Evolutionary conservation across 2,113 vertebrate species (phyloP), one percentile per base, ranked within the genome.

Genomic region (Passer montanus): DNA sequence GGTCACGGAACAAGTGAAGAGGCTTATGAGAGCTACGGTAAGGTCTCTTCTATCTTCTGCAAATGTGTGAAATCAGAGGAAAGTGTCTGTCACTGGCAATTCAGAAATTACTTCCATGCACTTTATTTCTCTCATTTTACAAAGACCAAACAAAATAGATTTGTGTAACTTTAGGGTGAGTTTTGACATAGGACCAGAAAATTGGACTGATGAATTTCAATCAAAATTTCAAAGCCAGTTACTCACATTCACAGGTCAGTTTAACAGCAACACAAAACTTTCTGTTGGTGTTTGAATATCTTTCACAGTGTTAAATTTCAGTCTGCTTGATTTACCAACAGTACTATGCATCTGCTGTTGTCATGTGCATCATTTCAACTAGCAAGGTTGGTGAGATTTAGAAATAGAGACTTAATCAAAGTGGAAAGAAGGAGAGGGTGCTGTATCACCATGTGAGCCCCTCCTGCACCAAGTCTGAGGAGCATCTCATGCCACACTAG

Each of bases 11-110:
- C 98, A 96, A 99, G 97, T 49, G 99, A 99, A 94, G 99, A 99
- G 83, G 96, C 98, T 96, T 99, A 99, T 94, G 98, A 99, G 98
- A 99, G 97, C 98, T 99, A 99, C 53, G 99, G 99, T 99, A 99
- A 99, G 99, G 85, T 88, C 78, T 84, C 78, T 95, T 93, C 86
- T 90, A 11, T 93, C 93, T 91, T 87, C 78, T 81, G 85, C 81
- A 90, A 86, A 90, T 77, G 26, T 68, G 43, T 92, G 81, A 97
- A 97, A 97, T 96, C 72, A 87, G 84, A 95, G 50, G 44, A 91
- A 92, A 82, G 82, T 89, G 81, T 92, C 89, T 89, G 80, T 96
- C 93, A 86, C 92, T 96, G 94, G 77, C 79, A 96, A 77, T 55
- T 96, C 60, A 89, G 74, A 97, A 96, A 96, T 97, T 95, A 64